Evolutionary conservation across 2,888 invertebrate species (phyloP).

Genomic region (Melieria crassipennis): DNA sequence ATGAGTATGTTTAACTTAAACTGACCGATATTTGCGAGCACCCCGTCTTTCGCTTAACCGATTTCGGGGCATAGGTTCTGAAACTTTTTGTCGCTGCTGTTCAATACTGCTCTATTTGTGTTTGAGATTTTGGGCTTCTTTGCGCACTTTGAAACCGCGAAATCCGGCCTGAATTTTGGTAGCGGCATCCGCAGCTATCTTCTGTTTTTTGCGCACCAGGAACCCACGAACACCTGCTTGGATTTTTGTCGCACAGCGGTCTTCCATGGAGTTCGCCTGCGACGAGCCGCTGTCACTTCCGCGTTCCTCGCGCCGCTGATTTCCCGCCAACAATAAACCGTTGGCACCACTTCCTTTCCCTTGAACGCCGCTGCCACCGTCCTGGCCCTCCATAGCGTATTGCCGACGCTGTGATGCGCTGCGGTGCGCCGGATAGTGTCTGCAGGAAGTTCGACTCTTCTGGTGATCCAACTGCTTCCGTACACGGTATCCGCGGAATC

Average conservation of each 20-base stretch:
- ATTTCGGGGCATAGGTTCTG: no score
- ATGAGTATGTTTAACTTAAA: no score
- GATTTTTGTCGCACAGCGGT: slow-evolving; percentile 63
- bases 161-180: slow-evolving; percentile 66
- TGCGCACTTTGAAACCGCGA: slow-evolving; percentile 66
- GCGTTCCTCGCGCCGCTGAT: slow-evolving; percentile 40
- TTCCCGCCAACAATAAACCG: slow-evolving; percentile 22
- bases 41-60: no score
- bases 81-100: no score
- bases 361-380: slow-evolving; percentile 26
- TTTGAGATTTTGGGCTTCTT: slow-evolving; percentile 59
- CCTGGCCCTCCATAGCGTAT: slow-evolving; percentile 34
- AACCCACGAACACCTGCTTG: slow-evolving; percentile 64
- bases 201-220: slow-evolving; percentile 63
- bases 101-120: slow-evolving; percentile 47
- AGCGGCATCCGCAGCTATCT: slow-evolving; percentile 63
- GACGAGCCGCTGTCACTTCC: slow-evolving; percentile 14
- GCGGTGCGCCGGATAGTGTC: slow-evolving; percentile 29
- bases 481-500: slow-evolving; percentile 69
- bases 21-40: no score
- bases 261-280: slow-evolving; percentile 50
- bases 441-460: background rate
- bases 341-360: slow-evolving; percentile 9
- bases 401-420: slow-evolving; percentile 42
- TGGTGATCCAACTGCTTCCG: slow-evolving; percentile 64